Conservation (phyloP, 2,113 vertebrate species). For the Sorex fumeus region DNA sequence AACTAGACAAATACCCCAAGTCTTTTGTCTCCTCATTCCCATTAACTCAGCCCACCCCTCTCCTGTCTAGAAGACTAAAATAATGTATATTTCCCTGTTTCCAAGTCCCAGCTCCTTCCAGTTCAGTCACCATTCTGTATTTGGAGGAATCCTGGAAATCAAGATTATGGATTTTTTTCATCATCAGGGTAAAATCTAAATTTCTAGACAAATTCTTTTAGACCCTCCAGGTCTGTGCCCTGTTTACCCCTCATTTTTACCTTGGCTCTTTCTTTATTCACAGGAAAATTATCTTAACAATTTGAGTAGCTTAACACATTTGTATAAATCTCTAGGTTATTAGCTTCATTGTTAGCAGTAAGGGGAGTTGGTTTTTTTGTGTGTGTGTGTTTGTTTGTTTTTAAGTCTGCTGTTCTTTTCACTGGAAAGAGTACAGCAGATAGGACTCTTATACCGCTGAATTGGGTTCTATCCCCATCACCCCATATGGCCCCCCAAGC, state of each 20-base stretch:
- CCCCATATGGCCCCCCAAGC: too few species aligned
- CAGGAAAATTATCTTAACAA: conserved; percentile 21
- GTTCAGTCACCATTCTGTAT: not conserved
- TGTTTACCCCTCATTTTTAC: conserved; percentile 45
- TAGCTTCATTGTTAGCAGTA: not conserved
- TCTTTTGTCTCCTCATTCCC: conserved; percentile 38
- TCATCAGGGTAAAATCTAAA: conserved; percentile 60
- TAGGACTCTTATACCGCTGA: too few species aligned
- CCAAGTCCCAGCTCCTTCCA: conserved; percentile 17
- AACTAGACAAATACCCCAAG: not conserved
- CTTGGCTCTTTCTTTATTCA: not conserved
- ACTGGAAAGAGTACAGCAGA: too few species aligned
- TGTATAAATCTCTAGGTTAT: not conserved
- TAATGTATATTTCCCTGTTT: not conserved
- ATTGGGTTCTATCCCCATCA: too few species aligned
- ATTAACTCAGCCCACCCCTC: conserved; percentile 21
- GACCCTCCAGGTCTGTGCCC: not conserved
- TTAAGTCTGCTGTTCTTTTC: too few species aligned
- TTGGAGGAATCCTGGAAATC: conserved; percentile 62
- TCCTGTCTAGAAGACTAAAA: conserved; percentile 35
- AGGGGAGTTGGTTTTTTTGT: not conserved
- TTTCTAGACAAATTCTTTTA: conserved; percentile 32
- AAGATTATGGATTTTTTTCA: conserved; percentile 23
- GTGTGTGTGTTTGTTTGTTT: too few species aligned
- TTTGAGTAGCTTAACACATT: conserved; percentile 49